Conservation (phyloP, 2,113 vertebrate species). For the Prinia subflava region DNA sequence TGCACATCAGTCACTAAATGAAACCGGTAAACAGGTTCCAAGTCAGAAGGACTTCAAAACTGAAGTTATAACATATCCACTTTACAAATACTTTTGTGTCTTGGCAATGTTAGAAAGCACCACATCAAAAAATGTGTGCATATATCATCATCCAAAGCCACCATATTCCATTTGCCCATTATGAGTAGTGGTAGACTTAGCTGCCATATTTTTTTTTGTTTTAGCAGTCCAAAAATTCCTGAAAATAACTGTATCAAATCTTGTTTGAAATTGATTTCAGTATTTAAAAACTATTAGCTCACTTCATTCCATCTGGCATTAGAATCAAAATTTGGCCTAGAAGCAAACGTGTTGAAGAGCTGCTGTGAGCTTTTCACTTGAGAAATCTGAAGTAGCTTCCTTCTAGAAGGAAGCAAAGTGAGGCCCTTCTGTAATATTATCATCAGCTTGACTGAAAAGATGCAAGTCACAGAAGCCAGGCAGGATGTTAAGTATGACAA, state of each 20-base stretch:
- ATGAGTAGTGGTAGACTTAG: neutral
- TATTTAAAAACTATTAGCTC: neutral
- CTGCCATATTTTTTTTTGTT: neutral
- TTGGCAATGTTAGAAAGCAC: neutral
- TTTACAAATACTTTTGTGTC: neutral
- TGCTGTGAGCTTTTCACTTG: neutral
- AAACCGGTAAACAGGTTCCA: neutral
- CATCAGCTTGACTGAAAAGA: neutral
- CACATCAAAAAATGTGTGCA: neutral
- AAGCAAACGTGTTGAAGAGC: neutral
- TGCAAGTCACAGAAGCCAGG: neutral
- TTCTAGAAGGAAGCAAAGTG: neutral
- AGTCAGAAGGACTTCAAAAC: neutral
- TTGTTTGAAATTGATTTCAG: neutral
- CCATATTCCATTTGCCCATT: neutral
- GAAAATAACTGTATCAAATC: neutral
- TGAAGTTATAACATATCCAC: neutral
- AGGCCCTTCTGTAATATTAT: neutral
- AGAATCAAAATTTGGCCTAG: neutral
- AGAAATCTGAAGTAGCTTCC: neutral
- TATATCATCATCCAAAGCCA: neutral
- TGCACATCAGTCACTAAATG: neutral
- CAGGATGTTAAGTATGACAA: neutral
- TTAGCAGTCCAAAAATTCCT: neutral
- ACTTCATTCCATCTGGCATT: neutral